These are phyloP conservation scores for Agriopis aurantiaria DNA, from an alignment of 2,888 invertebrate genomes.

Conservation along the genomic window DNA sequence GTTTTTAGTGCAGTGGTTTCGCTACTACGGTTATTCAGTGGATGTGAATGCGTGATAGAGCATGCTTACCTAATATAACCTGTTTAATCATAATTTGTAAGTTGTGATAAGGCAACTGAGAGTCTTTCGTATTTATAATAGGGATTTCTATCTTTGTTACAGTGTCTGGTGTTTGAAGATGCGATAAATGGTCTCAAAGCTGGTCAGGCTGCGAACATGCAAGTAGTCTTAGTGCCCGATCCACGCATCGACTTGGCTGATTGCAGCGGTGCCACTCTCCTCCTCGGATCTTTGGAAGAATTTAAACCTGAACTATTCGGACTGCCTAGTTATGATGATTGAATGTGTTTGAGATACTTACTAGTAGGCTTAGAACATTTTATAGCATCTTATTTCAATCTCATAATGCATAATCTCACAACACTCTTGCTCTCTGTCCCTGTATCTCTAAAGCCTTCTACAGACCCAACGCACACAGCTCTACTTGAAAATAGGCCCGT, in stretches of 20 bases:
- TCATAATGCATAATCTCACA: neutral
- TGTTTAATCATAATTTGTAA: too few relatives aligned
- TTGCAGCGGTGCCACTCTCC: slow-evolving; percentile 86
- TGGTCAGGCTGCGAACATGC: slow-evolving; percentile 93
- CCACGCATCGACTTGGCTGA: slow-evolving; percentile 65
- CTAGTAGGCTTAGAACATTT: neutral
- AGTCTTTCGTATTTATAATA: neutral
- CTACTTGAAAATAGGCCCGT: too few relatives aligned
- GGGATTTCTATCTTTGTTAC: slow-evolving; percentile 45
- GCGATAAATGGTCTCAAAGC: slow-evolving; percentile 95
- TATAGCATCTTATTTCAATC: neutral
- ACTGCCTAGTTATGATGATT: slow-evolving; percentile 85
- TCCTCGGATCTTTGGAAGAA: slow-evolving; percentile 90
- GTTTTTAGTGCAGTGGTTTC: too few relatives aligned
- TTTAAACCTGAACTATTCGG: slow-evolving; percentile 95
- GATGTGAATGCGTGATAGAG: too few relatives aligned
- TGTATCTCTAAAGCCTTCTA: too few relatives aligned
- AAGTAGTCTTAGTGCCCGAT: slow-evolving; percentile 93
- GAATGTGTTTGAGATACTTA: neutral
- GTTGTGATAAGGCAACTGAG: too few relatives aligned
- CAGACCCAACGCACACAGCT: too few relatives aligned
- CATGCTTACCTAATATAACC: too few relatives aligned
- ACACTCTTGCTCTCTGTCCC: neutral
- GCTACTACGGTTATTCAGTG: too few relatives aligned
- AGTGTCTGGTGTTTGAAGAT: slow-evolving; percentile 96